Evolutionary conservation across 2,113 vertebrate genomes (phyloP).

Genomic region (Dasypus novemcinctus): DNA sequence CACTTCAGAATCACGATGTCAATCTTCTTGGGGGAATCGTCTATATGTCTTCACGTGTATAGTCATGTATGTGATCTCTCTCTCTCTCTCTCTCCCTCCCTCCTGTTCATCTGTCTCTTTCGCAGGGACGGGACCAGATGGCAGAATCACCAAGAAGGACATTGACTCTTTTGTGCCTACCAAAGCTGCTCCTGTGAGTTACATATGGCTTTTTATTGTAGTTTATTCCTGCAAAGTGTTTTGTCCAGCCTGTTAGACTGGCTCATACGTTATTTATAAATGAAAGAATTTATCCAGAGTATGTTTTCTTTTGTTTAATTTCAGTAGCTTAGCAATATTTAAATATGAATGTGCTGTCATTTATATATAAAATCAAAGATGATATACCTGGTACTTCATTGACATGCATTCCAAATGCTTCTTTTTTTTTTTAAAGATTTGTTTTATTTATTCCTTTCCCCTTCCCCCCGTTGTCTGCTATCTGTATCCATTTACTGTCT

Average conservation of each 20-base stretch:
- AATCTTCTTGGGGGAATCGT: background rate
- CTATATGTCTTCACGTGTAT: background rate
- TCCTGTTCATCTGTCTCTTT: background rate
- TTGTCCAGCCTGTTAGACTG: background rate
- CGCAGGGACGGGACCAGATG: slow-evolving; percentile 94
- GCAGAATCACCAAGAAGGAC: slow-evolving; percentile 95
- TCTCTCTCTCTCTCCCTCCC: no score
- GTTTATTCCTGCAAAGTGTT: background rate
- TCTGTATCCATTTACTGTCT: no score
- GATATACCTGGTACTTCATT: background rate
- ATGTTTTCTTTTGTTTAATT: background rate
- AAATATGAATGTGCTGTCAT: background rate
- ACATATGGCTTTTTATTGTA: background rate
- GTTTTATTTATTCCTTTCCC: no score
- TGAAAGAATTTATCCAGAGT: slow-evolving; percentile 7
- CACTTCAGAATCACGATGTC: background rate
- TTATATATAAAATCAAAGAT: background rate
- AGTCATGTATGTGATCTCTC: no score
- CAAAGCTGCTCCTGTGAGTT: slow-evolving; percentile 91
- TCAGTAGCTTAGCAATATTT: background rate
- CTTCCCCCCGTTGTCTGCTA: no score
- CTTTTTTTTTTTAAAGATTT: no score
- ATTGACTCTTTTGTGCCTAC: slow-evolving; percentile 94
- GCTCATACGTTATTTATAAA: background rate
- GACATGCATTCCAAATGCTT: background rate